Base-by-base conservation (phyloP, 2,113 vertebrate genomes). In the Vombatus ursinus region DNA sequence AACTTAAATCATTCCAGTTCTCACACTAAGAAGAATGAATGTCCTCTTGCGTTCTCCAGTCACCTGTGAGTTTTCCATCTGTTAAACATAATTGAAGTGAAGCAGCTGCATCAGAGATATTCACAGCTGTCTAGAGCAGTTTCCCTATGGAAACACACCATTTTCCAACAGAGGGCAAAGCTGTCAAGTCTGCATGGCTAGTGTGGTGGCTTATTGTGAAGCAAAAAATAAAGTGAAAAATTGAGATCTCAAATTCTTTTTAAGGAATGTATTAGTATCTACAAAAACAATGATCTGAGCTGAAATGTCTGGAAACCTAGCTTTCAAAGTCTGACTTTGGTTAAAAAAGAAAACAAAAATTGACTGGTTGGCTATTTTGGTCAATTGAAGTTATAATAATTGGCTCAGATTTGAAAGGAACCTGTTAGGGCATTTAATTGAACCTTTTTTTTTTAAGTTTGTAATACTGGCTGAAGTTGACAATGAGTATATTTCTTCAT, bases 21-120 rank as follows among this genome's bases (percentile, higher is more conserved):
- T 97, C 57, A 94, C 95, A 92, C 96, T 97, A 97, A 98, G 95
- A 96, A 97, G 96, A 92, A 97, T 96, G 96, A 97, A 97, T 94
- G 93, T 96, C 96, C 96, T 95, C 95, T 97, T 91, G 94, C 96
- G 94, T 61, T 91, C 57, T 95, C 90, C 94, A 96, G 94, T 92
- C 96, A 96, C 97, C 96, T 97, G 93, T 94, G 90, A 96, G 93
- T 92, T 97, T 98, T 98, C 97, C 97, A 47, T 95, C 94, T 98
- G 96, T 97, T 25, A 2, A 96, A 92, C 68, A 92, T 89, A 95
- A 96, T 97, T 90, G 91, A 96, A 92, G 94, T 94, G 94, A 97
- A 98, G 93, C 96, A 96, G 96, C 92, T 97, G 92, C 47, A 52
- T 94, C 95, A 48, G 4, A 77, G 48, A 77, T 91, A 44, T 84